Percentiles rank a stretch among this genome's conserved stretches.
These are phyloP conservation scores for Timandra comae DNA, from an alignment of 2,888 invertebrate species.

Conservation along the genomic window DNA sequence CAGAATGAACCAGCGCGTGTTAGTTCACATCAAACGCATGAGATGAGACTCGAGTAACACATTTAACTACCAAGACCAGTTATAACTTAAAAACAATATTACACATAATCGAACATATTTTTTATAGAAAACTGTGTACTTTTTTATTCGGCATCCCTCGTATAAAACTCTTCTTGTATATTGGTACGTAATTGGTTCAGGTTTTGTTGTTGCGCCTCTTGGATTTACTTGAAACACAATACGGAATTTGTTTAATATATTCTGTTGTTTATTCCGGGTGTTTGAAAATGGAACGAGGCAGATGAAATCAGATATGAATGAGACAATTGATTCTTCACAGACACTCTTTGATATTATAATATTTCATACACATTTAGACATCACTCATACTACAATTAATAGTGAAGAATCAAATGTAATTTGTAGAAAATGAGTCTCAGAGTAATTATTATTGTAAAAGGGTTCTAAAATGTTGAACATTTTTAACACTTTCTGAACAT, in stretches of 20 bases:
- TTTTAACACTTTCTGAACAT: no score
- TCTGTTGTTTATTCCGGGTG: conserved; percentile 17
- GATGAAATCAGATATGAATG: conserved; percentile 16
- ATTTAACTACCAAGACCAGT: conserved; percentile 65
- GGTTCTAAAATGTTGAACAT: no score
- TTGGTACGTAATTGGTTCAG: conserved; percentile 46
- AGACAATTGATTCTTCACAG: conserved; percentile 18
- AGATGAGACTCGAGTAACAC: conserved; percentile 60
- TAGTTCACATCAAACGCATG: conserved; percentile 66
- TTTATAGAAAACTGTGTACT: conserved; percentile 41
- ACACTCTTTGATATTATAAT: not conserved
- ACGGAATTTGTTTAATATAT: conserved; percentile 36
- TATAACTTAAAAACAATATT: conserved; percentile 44
- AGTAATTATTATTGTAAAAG: not conserved
- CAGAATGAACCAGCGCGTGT: conserved; percentile 49
- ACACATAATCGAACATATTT: conserved; percentile 47
- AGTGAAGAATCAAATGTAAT: conserved; percentile 34
- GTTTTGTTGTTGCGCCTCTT: conserved; percentile 63
- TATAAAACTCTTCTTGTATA: conserved; percentile 41
- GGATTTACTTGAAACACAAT: conserved; percentile 68
- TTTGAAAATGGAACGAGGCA: conserved; percentile 6
- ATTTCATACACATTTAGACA: not conserved
- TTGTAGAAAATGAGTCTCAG: not conserved
- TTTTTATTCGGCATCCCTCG: conserved; percentile 42
- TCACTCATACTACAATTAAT: not conserved